A percentile compares a stretch with the other conserved stretches of the same genome.
Conservation (phyloP, 1,140 invertebrate species). For the Drosophila auraria region DNA sequence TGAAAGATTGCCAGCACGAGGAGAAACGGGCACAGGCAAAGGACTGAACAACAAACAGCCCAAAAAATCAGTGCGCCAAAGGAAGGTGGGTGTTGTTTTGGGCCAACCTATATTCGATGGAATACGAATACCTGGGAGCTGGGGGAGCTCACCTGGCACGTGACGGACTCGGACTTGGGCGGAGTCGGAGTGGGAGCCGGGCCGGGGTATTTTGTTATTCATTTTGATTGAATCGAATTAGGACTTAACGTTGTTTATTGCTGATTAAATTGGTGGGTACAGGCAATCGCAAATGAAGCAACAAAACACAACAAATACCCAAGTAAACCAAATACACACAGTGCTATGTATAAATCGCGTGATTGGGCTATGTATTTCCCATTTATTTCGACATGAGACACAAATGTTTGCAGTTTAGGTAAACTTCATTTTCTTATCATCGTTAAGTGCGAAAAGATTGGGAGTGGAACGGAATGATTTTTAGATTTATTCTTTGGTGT, state of each 20-base stretch:
- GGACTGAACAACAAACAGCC: slow-evolving; percentile 21
- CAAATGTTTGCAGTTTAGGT: slow-evolving; percentile 42
- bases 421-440: slow-evolving; percentile 51
- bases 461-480: neutral
- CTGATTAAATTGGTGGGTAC: slow-evolving; percentile 81
- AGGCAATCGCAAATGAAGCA: slow-evolving; percentile 64
- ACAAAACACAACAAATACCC: slow-evolving; percentile 32
- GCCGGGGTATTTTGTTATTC: slow-evolving; percentile 68
- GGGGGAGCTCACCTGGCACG: slow-evolving; percentile 36
- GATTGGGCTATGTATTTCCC: slow-evolving; percentile 42
- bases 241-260: slow-evolving; percentile 83
- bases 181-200: neutral
- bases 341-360: slow-evolving; percentile 49
- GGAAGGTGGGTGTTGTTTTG: slow-evolving; percentile 72
- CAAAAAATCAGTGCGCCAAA: slow-evolving; percentile 53
- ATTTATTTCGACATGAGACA: slow-evolving; percentile 42
- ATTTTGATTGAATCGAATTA: slow-evolving; percentile 84
- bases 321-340: slow-evolving; percentile 20
- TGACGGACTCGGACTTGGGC: slow-evolving; percentile 16
- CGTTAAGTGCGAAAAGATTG: slow-evolving; percentile 46
- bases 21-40: slow-evolving; percentile 29
- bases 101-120: slow-evolving; percentile 76
- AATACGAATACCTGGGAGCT: slow-evolving; percentile 34
- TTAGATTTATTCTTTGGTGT: neutral
- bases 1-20: slow-evolving; percentile 59